Conservation (phyloP, 2,113 vertebrate species). For the Delphinus delphis region DNA sequence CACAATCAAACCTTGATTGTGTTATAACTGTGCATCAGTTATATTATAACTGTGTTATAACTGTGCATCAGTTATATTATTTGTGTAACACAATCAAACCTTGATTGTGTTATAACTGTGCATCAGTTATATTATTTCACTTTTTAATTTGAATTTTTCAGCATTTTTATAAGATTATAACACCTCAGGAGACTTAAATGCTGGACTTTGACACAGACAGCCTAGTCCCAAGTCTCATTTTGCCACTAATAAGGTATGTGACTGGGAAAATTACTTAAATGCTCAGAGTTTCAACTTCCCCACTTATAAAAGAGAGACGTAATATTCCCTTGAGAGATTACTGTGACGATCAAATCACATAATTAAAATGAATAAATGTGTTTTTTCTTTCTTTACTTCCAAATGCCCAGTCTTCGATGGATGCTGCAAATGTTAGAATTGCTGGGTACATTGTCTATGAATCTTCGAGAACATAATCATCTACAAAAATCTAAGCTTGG, state of each 20-base stretch:
- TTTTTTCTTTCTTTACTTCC: slow-evolving; percentile 15
- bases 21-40: neutral
- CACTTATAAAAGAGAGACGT: neutral
- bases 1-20: slow-evolving; percentile 76
- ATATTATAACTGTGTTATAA: neutral
- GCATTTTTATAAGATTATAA: slow-evolving; percentile 72
- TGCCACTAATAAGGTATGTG: neutral
- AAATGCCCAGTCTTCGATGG: neutral
- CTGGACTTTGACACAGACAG: slow-evolving; percentile 19
- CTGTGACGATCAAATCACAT: neutral
- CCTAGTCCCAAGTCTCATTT: neutral
- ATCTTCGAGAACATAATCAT: neutral
- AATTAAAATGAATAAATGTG: neutral
- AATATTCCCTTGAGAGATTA: neutral
- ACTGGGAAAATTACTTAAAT: neutral
- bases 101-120: slow-evolving; percentile 60
- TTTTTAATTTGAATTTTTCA: slow-evolving; percentile 71
- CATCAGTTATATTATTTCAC: slow-evolving; percentile 65
- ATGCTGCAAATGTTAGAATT: neutral
- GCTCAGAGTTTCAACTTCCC: neutral
- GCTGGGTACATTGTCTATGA: neutral
- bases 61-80: neutral
- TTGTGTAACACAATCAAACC: slow-evolving; percentile 74
- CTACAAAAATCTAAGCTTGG: neutral
- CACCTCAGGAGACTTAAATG: slow-evolving; percentile 56